phyloP scores from a whole-genome alignment of 2,888 invertebrate species.

The Dasysyrphus albostriatus region DNA sequence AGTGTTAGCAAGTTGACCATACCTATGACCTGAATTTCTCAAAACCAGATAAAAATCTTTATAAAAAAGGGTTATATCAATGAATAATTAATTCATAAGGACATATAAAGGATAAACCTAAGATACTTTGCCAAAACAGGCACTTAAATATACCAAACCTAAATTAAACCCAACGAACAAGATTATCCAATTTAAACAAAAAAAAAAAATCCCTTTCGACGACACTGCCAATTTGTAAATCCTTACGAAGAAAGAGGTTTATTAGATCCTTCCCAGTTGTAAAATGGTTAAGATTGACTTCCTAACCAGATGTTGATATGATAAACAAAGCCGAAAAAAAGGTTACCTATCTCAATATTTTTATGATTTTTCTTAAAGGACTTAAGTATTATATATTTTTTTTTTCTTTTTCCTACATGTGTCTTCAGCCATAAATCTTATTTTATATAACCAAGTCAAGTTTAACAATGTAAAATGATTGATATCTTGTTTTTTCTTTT shows the following conservation, averaged over 20 bases:
- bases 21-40: background rate
- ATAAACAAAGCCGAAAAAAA: background rate
- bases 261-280: background rate
- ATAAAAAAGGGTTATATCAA: background rate
- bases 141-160: background rate
- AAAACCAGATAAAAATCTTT: background rate
- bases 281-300: slow-evolving; percentile 18
- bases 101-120: background rate
- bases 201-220: background rate
- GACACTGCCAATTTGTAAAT: slow-evolving; percentile 1
- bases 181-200: slow-evolving; percentile 7
- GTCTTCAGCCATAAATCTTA: slow-evolving; percentile 7
- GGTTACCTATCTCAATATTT: slow-evolving; percentile 1
- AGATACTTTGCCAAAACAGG: background rate
- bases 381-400: background rate
- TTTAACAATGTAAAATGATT: slow-evolving; percentile 17
- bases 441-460: background rate
- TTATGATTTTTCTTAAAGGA: slow-evolving; percentile 18
- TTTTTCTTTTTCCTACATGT: background rate
- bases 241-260: background rate
- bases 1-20: background rate
- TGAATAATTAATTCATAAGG: background rate
- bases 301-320: slow-evolving; percentile 14
- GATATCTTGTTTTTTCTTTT: background rate
- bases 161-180: slow-evolving; percentile 3